Evolutionary conservation across 1,140 invertebrate species (phyloP), one percentile per base, ranked within the genome.

Genomic region (Heliothis virescens): DNA sequence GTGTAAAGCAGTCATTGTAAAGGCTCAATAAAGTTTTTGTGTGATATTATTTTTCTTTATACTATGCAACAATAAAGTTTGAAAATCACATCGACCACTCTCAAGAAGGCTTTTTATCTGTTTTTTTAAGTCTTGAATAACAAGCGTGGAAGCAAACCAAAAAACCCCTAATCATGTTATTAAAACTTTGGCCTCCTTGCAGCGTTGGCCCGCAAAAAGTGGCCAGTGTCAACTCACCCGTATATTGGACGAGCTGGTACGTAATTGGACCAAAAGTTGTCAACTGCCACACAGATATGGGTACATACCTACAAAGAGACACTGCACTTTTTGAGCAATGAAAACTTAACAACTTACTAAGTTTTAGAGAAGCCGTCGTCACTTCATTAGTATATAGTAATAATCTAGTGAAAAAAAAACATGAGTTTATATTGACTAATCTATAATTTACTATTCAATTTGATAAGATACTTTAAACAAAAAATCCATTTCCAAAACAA

Each of bases 91-190:
- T 13, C 21, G 34, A 60, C 1, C 1, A 18, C 16, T 26, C 26
- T 13, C 2, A 41, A 41, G 10, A 60, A 9, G 21, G n/a, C n/a
- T 53, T 29, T 0, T 26, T 60, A 26, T 60, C 12, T 29, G 1
- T 47, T 67, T 9, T 18, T 18, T 5, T 29, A 52, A 34, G 47
- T 71, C 47, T 13, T 21, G 16, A 29, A 26, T 53, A 52, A 26
- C 21, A 52, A 71, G 67, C 16, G n/a, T 10, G 11, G 12, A 26
- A 15, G 13, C 18, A 52, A 52, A 69, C 18, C 21, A 21, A 71
- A 71, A 71, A 48, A 69, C 5, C 16, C 48, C 1, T 52, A 69
- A 69, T 69, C 48, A 71, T 50, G 18, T 71, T 71, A 71, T 71
- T 71, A 71, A 71, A 71, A 71, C 48, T 71, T 71, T 9, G 41